Conservation (phyloP, 1,140 invertebrate species). For the Aethina tumida region DNA sequence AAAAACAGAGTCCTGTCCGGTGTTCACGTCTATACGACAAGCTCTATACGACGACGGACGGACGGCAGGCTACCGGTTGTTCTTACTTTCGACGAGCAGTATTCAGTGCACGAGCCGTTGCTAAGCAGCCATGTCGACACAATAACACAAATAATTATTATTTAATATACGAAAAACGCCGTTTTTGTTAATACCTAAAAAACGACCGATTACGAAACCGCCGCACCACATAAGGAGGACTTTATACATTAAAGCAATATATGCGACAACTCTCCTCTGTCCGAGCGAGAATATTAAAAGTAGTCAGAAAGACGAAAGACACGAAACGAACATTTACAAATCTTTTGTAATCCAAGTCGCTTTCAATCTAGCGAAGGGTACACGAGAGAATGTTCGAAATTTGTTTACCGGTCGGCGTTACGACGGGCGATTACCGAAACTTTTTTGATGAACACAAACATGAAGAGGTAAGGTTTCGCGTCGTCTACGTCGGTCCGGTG, state of each 20-base stretch:
- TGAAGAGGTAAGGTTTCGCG: background rate
- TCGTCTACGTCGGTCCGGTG: background rate
- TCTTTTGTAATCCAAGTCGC: conserved; percentile 11
- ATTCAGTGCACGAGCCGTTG: conserved; percentile 11
- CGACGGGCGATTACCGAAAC: conserved; percentile 1
- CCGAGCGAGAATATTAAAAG: conserved; percentile 5
- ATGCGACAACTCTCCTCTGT: conserved; percentile 12
- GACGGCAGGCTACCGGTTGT: no score
- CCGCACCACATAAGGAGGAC: conserved; percentile 7
- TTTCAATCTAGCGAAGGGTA: conserved; percentile 18
- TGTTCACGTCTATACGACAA: no score
- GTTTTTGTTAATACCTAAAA: no score
- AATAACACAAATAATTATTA: no score
- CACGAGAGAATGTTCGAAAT: conserved; percentile 15
- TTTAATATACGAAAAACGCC: no score
- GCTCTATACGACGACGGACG: no score
- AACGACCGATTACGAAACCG: no score
- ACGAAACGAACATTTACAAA: conserved; percentile 11
- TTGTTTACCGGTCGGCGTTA: conserved; percentile 6
- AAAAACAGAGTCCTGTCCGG: no score
- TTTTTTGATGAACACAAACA: no score
- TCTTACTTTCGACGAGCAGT: no score
- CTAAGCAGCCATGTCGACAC: conserved; percentile 14
- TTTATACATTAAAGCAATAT: conserved; percentile 5
- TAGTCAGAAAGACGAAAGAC: no score